A percentile compares a stretch with the other conserved stretches of the same genome.
Evolutionary conservation across 2,113 vertebrate genomes (phyloP).

Genomic region (Hemiscyllium ocellatum): DNA sequence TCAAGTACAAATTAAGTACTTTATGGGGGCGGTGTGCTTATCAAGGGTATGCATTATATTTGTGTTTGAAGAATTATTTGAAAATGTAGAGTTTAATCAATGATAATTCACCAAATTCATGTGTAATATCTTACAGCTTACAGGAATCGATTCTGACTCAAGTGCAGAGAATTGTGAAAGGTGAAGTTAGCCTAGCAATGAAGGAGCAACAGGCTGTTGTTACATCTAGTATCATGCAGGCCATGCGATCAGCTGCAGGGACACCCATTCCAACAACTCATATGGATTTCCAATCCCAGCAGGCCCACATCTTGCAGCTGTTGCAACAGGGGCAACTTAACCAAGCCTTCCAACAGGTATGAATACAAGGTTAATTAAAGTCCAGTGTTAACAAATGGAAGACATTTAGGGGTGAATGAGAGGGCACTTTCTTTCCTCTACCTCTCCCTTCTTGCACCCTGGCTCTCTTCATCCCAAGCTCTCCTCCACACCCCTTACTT

Average conservation of each 20-base stretch:
- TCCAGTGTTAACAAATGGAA: background rate
- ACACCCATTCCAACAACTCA: slow-evolving; percentile 85
- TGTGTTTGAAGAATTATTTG: background rate
- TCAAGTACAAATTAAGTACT: background rate
- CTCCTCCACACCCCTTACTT: too few species aligned
- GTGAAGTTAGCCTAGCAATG: slow-evolving; percentile 88
- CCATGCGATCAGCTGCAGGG: slow-evolving; percentile 86
- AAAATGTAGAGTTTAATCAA: background rate
- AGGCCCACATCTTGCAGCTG: slow-evolving; percentile 84
- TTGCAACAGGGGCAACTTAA: slow-evolving; percentile 96
- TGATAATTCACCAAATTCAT: background rate
- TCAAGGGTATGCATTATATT: background rate
- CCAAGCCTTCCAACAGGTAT: slow-evolving; percentile 96
- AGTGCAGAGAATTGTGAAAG: slow-evolving; percentile 90
- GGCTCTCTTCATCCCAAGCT: too few species aligned
- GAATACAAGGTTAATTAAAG: background rate
- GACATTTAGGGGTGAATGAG: too few species aligned
- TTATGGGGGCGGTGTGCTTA: background rate
- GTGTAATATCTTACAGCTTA: slow-evolving; percentile 58
- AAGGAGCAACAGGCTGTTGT: slow-evolving; percentile 93
- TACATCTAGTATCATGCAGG: slow-evolving; percentile 96
- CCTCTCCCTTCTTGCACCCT: too few species aligned
- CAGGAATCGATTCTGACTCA: slow-evolving; percentile 91
- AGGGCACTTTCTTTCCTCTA: too few species aligned
- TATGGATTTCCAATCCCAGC: slow-evolving; percentile 89